phyloP scores from a whole-genome alignment of 2,888 invertebrate species.

The Drosophila mulleri region DNA sequence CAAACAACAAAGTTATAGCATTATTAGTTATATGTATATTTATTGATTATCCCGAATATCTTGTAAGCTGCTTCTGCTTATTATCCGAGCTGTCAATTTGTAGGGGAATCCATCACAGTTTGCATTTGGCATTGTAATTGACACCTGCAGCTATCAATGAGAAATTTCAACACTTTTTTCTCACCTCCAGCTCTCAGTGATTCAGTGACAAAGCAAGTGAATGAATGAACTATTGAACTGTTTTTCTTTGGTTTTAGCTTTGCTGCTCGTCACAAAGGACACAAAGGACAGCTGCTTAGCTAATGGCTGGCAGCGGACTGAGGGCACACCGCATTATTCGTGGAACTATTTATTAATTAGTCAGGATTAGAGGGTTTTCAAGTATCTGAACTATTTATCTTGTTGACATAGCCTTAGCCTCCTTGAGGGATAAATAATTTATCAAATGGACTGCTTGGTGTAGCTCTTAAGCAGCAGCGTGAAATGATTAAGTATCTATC shows the following conservation, averaged over 20 bases:
- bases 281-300: constrained; percentile 1
- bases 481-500: constrained; percentile 1
- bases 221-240: constrained; percentile 3
- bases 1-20: neutral
- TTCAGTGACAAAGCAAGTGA: constrained; percentile 13
- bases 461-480: no score
- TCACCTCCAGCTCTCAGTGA: constrained; percentile 5
- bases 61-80: no score
- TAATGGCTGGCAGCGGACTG: neutral
- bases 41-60: neutral
- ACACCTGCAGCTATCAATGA: constrained; percentile 46
- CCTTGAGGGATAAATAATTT: constrained; percentile 46
- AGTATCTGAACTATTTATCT: constrained; percentile 22
- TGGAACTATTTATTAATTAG: constrained; percentile 7
- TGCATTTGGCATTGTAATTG: constrained; percentile 45
- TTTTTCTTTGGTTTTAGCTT: neutral
- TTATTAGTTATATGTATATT: no score
- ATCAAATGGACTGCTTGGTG: constrained; percentile 22
- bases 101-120: neutral
- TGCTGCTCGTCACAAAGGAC: neutral
- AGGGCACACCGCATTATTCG: no score
- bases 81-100: neutral
- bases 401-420: constrained; percentile 15
- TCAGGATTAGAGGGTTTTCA: neutral
- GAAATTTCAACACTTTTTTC: constrained; percentile 37